These are phyloP conservation scores for Acyrthosiphon pisum DNA, from an alignment of 1,140 invertebrate species.

Conservation along the genomic window DNA sequence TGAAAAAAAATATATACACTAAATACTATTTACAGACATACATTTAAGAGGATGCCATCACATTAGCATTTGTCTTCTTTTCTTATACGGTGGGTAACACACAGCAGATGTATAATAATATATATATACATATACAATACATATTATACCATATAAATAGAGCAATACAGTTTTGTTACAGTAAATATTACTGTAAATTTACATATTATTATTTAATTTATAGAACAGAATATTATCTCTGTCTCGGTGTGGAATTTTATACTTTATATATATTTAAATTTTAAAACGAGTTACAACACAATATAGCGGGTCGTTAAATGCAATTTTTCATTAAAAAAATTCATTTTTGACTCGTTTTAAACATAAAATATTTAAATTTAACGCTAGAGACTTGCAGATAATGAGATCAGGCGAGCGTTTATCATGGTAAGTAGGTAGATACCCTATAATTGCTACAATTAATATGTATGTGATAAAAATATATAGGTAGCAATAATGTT, in stretches of 20 bases:
- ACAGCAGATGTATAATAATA: not conserved
- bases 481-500: not conserved
- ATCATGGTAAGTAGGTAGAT: not conserved
- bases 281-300: not conserved
- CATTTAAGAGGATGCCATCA: not conserved
- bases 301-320: not conserved
- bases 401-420: not conserved
- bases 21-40: not conserved
- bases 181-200: not conserved
- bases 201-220: slow-evolving; percentile 20
- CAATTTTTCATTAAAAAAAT: not conserved
- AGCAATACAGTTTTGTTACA: not conserved
- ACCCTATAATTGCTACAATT: not conserved
- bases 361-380: not conserved
- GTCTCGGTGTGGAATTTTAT: not conserved
- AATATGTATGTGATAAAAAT: not conserved
- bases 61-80: not conserved
- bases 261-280: not conserved
- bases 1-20: not conserved
- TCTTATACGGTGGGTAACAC: not conserved
- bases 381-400: not conserved
- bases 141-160: too few relatives aligned
- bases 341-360: not conserved
- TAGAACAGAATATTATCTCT: not conserved
- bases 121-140: not conserved